A percentile compares a stretch with the other conserved stretches of the same genome.
Evolutionary conservation across 2,113 vertebrate species (phyloP).

Genomic region (Pluvianellus socialis): DNA sequence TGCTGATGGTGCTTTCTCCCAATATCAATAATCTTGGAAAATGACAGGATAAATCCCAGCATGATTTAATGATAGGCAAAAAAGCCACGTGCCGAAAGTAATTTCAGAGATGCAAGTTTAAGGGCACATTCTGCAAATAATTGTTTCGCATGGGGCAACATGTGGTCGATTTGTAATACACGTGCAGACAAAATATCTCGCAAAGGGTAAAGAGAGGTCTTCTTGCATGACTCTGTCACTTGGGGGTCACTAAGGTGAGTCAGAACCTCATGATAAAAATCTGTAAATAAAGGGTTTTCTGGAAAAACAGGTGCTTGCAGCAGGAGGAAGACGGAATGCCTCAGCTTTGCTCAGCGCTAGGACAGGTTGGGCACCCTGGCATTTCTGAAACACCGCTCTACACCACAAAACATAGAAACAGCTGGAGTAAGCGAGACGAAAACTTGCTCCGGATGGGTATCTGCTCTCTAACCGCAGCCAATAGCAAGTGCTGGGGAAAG

Average conservation of each 20-base stretch:
- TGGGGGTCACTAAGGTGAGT: neutral
- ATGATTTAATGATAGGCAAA: neutral
- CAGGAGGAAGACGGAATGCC: neutral
- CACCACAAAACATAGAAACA: neutral
- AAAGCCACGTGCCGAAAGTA: neutral
- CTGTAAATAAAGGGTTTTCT: neutral
- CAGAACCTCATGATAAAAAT: neutral
- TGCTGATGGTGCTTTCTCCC: neutral
- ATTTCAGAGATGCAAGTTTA: neutral
- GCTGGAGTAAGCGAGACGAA: neutral
- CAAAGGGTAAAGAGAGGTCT: neutral
- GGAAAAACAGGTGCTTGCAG: neutral
- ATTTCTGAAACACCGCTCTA: neutral
- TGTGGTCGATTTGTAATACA: neutral
- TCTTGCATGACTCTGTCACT: neutral
- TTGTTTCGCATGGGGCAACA: rapidly evolving
- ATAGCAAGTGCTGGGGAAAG: neutral
- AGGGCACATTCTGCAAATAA: neutral
- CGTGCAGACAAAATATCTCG: neutral
- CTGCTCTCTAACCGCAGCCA: neutral
- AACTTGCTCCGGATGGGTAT: neutral
- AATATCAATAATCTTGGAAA: neutral
- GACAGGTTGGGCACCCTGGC: neutral
- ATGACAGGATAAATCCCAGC: neutral
- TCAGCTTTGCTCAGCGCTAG: neutral